A percentile compares a stretch with the other conserved stretches of the same genome.
Conservation (phyloP, 2,888 invertebrate species). For the Rhogogaster chlorosoma region DNA sequence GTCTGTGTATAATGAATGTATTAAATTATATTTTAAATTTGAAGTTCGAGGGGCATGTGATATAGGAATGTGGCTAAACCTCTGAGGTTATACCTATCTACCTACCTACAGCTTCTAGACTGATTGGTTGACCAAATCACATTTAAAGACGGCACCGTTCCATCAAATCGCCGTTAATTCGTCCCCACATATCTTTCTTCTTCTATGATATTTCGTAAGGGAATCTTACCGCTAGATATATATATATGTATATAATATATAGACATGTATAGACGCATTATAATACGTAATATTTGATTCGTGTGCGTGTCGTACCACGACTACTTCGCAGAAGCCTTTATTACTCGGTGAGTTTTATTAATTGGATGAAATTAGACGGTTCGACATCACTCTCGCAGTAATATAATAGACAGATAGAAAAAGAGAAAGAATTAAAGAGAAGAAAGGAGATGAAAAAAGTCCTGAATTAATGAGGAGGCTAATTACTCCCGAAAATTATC, state of each 20-base stretch:
- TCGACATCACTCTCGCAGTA: neutral
- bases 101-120: neutral
- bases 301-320: neutral
- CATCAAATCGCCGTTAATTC: neutral
- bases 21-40: constrained; percentile 61
- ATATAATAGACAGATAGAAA: neutral
- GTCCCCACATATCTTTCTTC: neutral
- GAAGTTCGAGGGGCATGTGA: constrained; percentile 57
- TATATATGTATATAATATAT: too few relatives aligned
- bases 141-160: neutral
- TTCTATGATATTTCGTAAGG: constrained; percentile 2
- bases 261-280: too few relatives aligned
- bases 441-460: neutral
- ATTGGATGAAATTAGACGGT: neutral
- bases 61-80: neutral
- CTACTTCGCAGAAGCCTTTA: neutral
- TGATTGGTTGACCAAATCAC: constrained; percentile 21
- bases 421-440: neutral
- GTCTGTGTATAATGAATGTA: constrained; percentile 61
- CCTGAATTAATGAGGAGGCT: neutral
- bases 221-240: neutral
- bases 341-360: neutral
- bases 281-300: neutral
- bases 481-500: neutral
- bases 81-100: neutral